Conservation (phyloP, 2,113 vertebrate genomes). For the Orthonyx spaldingii region DNA sequence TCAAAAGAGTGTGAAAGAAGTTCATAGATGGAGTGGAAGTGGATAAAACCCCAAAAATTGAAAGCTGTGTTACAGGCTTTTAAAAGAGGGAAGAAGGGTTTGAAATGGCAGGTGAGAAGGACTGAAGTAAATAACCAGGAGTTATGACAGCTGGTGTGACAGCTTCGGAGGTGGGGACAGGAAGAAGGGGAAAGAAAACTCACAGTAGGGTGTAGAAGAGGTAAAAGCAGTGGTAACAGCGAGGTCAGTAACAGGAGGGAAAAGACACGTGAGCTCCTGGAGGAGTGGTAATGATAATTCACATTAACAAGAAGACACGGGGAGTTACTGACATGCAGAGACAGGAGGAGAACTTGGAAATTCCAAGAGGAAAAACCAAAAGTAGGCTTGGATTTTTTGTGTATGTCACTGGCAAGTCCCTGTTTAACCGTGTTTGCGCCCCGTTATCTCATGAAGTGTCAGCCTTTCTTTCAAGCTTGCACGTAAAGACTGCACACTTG, state of each 20-base stretch:
- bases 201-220: accelerated
- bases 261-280: background rate
- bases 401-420: background rate
- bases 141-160: background rate
- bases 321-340: background rate
- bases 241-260: no score
- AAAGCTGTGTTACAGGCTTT: background rate
- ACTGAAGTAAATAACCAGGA: background rate
- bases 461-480: background rate
- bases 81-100: background rate
- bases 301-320: background rate
- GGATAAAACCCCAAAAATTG: background rate
- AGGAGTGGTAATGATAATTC: background rate
- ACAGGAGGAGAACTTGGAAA: background rate
- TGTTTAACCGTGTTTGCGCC: accelerated
- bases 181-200: background rate
- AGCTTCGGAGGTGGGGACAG: background rate
- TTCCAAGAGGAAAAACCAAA: background rate
- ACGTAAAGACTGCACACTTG: background rate
- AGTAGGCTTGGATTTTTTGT: accelerated
- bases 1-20: background rate
- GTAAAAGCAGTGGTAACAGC: background rate
- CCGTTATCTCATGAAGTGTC: accelerated
- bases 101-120: background rate
- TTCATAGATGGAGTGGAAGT: background rate